Conservation (phyloP, 2,797 vertebrate species). For the Oreochromis mossambicus region DNA sequence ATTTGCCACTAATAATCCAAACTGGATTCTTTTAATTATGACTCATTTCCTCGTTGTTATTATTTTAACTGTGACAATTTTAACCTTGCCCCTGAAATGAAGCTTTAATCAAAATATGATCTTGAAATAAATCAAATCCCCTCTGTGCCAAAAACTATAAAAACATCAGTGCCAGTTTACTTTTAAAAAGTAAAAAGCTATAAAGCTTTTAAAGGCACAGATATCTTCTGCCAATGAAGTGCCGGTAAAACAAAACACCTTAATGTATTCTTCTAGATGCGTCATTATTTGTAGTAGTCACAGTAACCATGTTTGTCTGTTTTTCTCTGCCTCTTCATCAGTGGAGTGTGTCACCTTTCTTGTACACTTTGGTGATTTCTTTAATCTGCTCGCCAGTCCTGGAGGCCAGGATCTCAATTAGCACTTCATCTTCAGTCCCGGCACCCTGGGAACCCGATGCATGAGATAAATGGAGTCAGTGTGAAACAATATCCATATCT, state of each 20-base stretch:
- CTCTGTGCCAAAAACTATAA: neutral
- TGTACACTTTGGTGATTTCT: constrained; percentile 85
- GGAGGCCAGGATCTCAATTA: constrained; percentile 93
- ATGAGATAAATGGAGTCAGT: neutral
- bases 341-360: constrained; percentile 80
- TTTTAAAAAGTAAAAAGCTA: neutral
- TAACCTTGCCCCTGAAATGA: neutral
- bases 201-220: neutral
- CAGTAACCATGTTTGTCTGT: neutral
- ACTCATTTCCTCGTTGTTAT: neutral
- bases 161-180: neutral
- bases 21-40: neutral
- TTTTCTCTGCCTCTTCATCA: neutral
- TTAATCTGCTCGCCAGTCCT: constrained; percentile 81
- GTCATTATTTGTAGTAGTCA: neutral
- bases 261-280: neutral
- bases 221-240: neutral
- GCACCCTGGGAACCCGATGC: constrained; percentile 80
- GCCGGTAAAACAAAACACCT: neutral
- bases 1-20: neutral
- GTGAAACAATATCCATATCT: neutral
- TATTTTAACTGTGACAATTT: neutral
- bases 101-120: neutral
- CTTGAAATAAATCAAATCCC: neutral
- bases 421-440: constrained; percentile 88